These are phyloP conservation scores for Noctua pronuba DNA, from an alignment of 2,888 invertebrate genomes.

Conservation along the genomic window DNA sequence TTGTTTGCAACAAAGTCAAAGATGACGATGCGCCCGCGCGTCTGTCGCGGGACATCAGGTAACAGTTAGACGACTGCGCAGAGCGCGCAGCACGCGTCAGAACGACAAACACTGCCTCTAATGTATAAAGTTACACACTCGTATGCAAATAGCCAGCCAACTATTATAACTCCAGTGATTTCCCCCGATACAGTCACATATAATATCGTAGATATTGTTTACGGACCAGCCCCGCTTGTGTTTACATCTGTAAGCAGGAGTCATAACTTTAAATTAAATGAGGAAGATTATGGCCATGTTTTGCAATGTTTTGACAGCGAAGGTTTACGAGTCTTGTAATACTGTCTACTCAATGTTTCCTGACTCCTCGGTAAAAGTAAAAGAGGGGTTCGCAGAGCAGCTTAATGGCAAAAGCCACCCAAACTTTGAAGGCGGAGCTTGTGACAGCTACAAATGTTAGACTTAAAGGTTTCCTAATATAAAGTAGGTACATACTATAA, in stretches of 20 bases:
- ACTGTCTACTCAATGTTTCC: slow-evolving; percentile 14
- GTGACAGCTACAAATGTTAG: not conserved
- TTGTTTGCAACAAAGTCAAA: slow-evolving; percentile 59
- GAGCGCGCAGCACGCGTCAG: slow-evolving; percentile 47
- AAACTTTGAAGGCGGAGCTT: slow-evolving; percentile 3
- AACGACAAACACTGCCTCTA: slow-evolving; percentile 33
- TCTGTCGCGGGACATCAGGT: slow-evolving; percentile 37
- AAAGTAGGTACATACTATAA: not conserved
- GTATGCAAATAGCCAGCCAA: slow-evolving; percentile 53
- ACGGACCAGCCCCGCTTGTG: slow-evolving; percentile 41
- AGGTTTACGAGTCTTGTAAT: slow-evolving; percentile 29
- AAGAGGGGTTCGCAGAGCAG: not conserved
- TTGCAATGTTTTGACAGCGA: slow-evolving; percentile 40
- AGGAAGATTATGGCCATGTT: slow-evolving; percentile 47
- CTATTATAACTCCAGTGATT: slow-evolving; percentile 60
- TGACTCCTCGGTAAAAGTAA: slow-evolving; percentile 1
- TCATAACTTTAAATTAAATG: slow-evolving; percentile 51
- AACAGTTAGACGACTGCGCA: slow-evolving; percentile 59
- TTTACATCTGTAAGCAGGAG: slow-evolving; percentile 36
- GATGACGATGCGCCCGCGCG: slow-evolving; percentile 45
- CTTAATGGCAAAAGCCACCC: not conserved
- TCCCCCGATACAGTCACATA: slow-evolving; percentile 54
- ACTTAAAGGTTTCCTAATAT: not conserved
- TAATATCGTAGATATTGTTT: slow-evolving; percentile 55
- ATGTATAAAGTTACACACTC: slow-evolving; percentile 64